Evolutionary conservation across 2,797 vertebrate genomes (phyloP).

Genomic region (Pantherophis vulpinus): DNA sequence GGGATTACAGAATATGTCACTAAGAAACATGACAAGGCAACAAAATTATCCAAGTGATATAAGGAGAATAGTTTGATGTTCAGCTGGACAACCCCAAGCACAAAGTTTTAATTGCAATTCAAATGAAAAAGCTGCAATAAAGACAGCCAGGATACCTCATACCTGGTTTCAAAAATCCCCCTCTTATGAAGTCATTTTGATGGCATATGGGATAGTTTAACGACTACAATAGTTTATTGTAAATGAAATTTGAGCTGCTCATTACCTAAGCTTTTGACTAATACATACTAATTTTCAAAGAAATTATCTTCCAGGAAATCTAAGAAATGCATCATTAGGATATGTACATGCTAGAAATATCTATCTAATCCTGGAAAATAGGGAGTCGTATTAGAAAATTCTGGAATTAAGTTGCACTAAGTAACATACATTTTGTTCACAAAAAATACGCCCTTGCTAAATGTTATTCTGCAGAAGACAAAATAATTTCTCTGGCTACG

Average conservation of each 20-base stretch:
- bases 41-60: background rate
- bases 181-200: conserved; percentile 25
- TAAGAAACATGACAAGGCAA: background rate
- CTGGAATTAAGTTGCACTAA: background rate
- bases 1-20: background rate
- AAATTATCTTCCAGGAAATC: conserved; percentile 31
- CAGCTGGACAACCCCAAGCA: background rate
- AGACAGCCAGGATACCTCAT: conserved; percentile 6
- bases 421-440: background rate
- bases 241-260: background rate
- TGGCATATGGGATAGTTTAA: conserved; percentile 11
- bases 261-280: conserved; percentile 4
- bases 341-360: background rate
- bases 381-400: conserved; percentile 19
- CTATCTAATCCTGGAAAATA: background rate
- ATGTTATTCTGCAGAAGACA: background rate
- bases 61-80: background rate
- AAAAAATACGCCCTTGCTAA: background rate
- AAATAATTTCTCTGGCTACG: background rate
- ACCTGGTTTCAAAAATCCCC: conserved; percentile 8
- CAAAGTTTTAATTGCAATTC: background rate
- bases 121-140: conserved; percentile 7
- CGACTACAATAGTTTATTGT: conserved; percentile 23
- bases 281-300: conserved; percentile 21
- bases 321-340: conserved; percentile 1